Evolutionary conservation across 2,888 invertebrate species (phyloP), one percentile per base, ranked within the genome.

Genomic region (Calephelis perditalis): DNA sequence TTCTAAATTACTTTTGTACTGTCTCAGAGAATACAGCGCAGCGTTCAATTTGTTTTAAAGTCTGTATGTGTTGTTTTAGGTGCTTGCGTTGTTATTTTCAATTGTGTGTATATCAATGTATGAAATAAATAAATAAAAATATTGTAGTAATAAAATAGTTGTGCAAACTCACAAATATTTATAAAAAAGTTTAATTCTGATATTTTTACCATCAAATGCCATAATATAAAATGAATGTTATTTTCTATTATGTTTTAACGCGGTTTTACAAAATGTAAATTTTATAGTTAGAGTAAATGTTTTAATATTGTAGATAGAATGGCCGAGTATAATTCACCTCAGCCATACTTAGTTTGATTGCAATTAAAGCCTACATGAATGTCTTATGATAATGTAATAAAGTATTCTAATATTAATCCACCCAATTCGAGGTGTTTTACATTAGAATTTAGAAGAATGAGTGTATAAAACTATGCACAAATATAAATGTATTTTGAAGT

Each of bases 401-500:
- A 40, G 68, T 73, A 72, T 71, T 74, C 71, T 72, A 71, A 64
- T 72, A 69, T 68, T 68, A 75, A 74, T 77, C 78, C 83, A 83
- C 81, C 79, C 77, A 67, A 73, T 77, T 82, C 73, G 81, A 66
- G 73, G 82, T 82, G 84, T 84, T 83, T 79, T 86, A 82, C 71
- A 79, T 78, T 86, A 85, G 84, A 78, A 71, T 64, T 72, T 85
- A 85, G 82, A 75, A 73, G 78, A 81, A 78, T 84, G 82, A 74
- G 68, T 76, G 74, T 79, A 80, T 82, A 79, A 81, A 82, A 77
- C 83, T 80, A 86, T 86, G 87, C 88, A 89, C 88, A 85, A 81
- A 69, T 83, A 85, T 88, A 87, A 84, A 89, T 86, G 85, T 87
- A 86, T 84, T 84, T 59, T 81, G 75, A 82, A 82, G 78, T 77